Percentiles rank a stretch among this genome's conserved stretches.
phyloP scores from a whole-genome alignment of 2,888 invertebrate species.

The Monopis laevigella region DNA sequence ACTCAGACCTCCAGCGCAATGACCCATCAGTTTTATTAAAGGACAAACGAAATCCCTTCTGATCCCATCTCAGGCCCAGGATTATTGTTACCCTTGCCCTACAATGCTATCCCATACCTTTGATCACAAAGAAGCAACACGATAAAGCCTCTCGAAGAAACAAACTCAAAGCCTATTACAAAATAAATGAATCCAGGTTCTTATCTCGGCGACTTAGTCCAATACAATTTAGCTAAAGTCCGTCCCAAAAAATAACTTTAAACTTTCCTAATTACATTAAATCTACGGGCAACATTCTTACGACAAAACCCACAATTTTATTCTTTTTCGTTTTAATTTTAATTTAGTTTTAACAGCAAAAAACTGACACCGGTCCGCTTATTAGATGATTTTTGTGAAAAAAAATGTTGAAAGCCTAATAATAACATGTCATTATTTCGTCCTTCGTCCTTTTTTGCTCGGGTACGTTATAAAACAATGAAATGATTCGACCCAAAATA shows the following conservation, averaged over 20 bases:
- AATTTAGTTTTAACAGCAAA: background rate
- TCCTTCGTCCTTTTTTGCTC: conserved; percentile 18
- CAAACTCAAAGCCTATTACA: conserved; percentile 9
- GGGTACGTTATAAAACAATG: conserved; percentile 5
- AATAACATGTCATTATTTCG: conserved; percentile 40
- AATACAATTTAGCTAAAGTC: conserved; percentile 11
- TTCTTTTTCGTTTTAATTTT: conserved; percentile 6
- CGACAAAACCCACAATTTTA: conserved; percentile 8
- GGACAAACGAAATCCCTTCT: conserved; percentile 21
- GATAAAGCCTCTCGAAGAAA: conserved; percentile 11
- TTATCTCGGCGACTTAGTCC: conserved; percentile 6
- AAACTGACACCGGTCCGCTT: conserved; percentile 4
- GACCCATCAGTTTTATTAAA: conserved; percentile 31
- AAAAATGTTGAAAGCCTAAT: conserved; percentile 18
- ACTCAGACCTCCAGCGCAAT: conserved; percentile 12
- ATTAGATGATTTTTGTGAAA: conserved; percentile 1
- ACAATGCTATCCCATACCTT: conserved; percentile 9
- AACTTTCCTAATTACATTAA: conserved; percentile 7
- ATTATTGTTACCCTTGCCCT: conserved; percentile 16
- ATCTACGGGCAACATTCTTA: background rate
- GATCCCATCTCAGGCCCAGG: conserved; percentile 19
- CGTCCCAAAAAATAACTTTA: background rate
- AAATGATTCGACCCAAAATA: conserved; percentile 6
- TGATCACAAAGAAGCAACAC: conserved; percentile 15
- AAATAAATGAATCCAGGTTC: conserved; percentile 10